Base-by-base conservation (phyloP, 1,140 invertebrate species). In the Orussus abietinus region DNA sequence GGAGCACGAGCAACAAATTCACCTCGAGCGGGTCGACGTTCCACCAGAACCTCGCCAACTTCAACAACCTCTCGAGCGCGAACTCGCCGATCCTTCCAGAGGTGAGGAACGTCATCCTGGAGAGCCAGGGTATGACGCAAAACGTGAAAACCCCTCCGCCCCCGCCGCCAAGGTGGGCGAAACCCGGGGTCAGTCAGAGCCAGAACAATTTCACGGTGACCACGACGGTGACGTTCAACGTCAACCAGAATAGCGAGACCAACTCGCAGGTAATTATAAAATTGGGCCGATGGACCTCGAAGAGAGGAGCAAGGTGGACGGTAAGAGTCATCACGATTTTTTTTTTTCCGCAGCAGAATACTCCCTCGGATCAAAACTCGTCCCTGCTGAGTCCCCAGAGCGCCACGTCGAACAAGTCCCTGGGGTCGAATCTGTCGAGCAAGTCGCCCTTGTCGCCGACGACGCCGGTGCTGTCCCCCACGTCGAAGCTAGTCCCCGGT, bases 191-290 rank as follows among this genome's bases (percentile, higher is more conserved):
- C 15, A 62, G 47, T 34, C 60, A 69, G 52, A 53, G 32, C 35
- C 58, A 69, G 38, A 81, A 71, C 44, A 86, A 88, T 58, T 87
- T 88, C 58, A 88, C 81, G 2, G 84, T 89, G 3, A 89, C 87
- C 5, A 88, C 86, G 3, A 88, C 86, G 1, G 83, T 90, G 4
- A 88, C 85, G 4, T 88, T 90, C 55, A 86, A 83, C 50, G 81
- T 89, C 43, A 84, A 84, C 66, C 64, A 70, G 19, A 47, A 25
- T 5, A 63, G 38, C 26, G 62, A 66, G 11, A 15, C 47, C 5
- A 33, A 44, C 20, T 50, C 60, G 14, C 46, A 59, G 65, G 63
- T 71, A 51, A 48, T 34, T 58, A 15, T 46, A 52, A 45, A 41
- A 33, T 25, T 25, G n/a, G n/a, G n/a, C n/a, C n/a, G n/a, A n/a